Evolutionary conservation across 1,140 invertebrate genomes (phyloP).

Genomic region (Drosophila bifasciata): DNA sequence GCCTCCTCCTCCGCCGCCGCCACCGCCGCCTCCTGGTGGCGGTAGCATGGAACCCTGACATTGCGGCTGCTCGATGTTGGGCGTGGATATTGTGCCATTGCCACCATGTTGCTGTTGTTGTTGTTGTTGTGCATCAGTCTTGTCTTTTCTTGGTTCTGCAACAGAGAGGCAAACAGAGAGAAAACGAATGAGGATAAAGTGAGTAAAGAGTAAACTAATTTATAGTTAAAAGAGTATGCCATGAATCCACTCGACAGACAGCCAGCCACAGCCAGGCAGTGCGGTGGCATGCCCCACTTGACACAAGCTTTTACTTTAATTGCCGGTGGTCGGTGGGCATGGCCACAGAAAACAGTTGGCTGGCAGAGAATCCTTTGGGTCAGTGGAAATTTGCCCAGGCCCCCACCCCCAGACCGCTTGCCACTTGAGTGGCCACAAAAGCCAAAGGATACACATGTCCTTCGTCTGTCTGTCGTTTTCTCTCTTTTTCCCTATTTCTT

Average conservation of each 20-base stretch:
- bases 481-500: background rate
- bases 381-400: constrained; percentile 58
- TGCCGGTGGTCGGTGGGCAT: constrained; percentile 58
- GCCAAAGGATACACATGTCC: constrained; percentile 36
- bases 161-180: constrained; percentile 82
- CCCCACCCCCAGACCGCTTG: constrained; percentile 1
- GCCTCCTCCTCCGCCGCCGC: no score
- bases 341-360: background rate
- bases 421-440: constrained; percentile 73
- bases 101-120: constrained; percentile 85
- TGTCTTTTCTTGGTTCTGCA: constrained; percentile 95
- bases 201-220: constrained; percentile 58
- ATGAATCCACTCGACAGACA: constrained; percentile 13
- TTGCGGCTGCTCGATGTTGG: constrained; percentile 86
- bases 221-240: constrained; percentile 40
- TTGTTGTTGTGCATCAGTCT: constrained; percentile 88
- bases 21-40: constrained; percentile 79
- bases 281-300: constrained; percentile 44
- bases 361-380: constrained; percentile 39
- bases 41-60: constrained; percentile 84
- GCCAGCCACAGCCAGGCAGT: constrained; percentile 11
- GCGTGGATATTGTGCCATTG: constrained; percentile 87
- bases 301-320: constrained; percentile 80
- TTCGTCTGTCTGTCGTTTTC: constrained; percentile 2
- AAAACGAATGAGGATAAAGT: constrained; percentile 29